A percentile compares a stretch with the other conserved stretches of the same genome.
phyloP scores from a whole-genome alignment of 2,113 vertebrate genomes.

The Smithornis capensis region DNA sequence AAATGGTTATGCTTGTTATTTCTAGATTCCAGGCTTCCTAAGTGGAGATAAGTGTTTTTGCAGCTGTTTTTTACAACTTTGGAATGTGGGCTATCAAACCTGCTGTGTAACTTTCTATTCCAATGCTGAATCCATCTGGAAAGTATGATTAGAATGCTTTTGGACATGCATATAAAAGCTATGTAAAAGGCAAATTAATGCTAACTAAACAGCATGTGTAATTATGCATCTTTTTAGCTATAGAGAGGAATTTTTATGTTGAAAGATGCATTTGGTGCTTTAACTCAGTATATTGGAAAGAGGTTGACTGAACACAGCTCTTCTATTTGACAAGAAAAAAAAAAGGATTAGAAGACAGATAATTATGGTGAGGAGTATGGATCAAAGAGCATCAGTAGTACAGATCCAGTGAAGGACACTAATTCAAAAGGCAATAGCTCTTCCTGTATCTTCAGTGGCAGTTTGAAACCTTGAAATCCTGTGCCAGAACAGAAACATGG shows the following conservation, averaged over 20 bases:
- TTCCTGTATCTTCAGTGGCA: neutral
- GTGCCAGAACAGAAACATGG: neutral
- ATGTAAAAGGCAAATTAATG: neutral
- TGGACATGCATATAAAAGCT: neutral
- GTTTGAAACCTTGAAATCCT: neutral
- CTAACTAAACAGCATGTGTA: neutral
- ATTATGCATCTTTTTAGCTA: neutral
- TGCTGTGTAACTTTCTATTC: neutral
- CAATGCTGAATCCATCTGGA: neutral
- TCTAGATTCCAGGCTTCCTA: neutral
- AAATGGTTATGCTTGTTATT: neutral
- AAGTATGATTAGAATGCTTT: neutral
- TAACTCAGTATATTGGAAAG: neutral
- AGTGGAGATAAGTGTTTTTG: neutral
- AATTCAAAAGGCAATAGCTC: neutral
- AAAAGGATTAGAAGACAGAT: neutral
- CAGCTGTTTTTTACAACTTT: neutral
- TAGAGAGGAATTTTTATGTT: neutral
- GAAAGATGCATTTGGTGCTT: neutral
- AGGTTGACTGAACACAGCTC: neutral
- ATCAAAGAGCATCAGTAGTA: neutral
- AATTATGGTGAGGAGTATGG: neutral
- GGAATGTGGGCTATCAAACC: neutral
- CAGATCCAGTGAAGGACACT: neutral
- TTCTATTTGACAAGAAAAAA: neutral